These are phyloP conservation scores for Betta splendens DNA, from an alignment of 2,797 vertebrate genomes.

Conservation along the genomic window DNA sequence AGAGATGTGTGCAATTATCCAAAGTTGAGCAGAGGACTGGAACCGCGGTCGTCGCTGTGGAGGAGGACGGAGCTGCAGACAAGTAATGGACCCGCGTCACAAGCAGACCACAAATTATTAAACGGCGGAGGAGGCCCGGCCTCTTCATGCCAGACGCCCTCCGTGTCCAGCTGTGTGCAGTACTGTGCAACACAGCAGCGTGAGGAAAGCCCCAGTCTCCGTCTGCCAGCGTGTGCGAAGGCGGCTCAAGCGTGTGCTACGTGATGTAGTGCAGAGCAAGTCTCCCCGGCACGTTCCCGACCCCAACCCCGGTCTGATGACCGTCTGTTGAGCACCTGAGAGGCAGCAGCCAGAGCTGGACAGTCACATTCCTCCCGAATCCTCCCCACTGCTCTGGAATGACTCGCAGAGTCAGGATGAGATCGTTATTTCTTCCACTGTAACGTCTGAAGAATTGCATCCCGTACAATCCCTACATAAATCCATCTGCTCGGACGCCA, in stretches of 20 bases:
- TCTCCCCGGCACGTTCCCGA: conserved; percentile 66
- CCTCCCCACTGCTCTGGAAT: conserved; percentile 35
- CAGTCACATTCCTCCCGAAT: conserved; percentile 57
- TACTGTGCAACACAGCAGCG: conserved; percentile 10
- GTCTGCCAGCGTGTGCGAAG: not conserved
- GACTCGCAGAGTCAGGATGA: conserved; percentile 51
- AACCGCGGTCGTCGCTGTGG: conserved; percentile 10
- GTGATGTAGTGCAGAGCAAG: conserved; percentile 37
- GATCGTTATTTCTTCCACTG: conserved; percentile 29
- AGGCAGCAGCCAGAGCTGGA: conserved; percentile 48
- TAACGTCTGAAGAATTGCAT: conserved; percentile 41
- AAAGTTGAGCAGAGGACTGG: conserved; percentile 16
- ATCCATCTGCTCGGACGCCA: conserved; percentile 27
- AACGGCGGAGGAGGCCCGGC: not conserved
- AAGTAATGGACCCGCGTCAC: conserved; percentile 22
- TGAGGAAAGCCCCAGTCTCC: conserved; percentile 21
- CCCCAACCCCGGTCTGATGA: conserved; percentile 63
- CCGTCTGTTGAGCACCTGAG: conserved; percentile 58
- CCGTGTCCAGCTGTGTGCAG: conserved; percentile 41
- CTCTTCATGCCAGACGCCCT: conserved; percentile 21
- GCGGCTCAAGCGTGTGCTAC: conserved; percentile 31
- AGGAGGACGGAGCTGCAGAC: conserved; percentile 3
- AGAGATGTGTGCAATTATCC: conserved; percentile 18
- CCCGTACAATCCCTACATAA: conserved; percentile 35
- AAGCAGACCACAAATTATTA: conserved; percentile 15